Percentiles rank a stretch among this genome's conserved stretches.
These are phyloP conservation scores for Melanaphis sacchari DNA, from an alignment of 1,140 invertebrate species.

Conservation along the genomic window DNA sequence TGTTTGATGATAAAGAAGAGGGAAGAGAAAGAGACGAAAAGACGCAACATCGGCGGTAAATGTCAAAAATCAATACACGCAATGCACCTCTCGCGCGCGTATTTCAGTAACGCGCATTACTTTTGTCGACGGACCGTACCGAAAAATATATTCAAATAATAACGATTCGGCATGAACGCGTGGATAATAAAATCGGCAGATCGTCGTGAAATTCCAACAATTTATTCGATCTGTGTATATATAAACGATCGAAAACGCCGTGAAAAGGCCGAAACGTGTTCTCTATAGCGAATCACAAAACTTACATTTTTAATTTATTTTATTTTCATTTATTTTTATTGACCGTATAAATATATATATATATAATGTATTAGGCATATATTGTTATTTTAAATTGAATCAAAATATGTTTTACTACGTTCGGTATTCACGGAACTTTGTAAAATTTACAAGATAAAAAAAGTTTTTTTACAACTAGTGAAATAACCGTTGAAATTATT, in stretches of 20 bases:
- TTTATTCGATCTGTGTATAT: not conserved
- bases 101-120: not conserved
- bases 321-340: not conserved
- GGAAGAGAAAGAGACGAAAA: not conserved
- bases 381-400: not conserved
- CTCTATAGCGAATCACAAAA: not conserved
- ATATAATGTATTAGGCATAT: too few species aligned
- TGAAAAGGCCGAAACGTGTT: not conserved
- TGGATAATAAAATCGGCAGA: not conserved
- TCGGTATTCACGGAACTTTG: not conserved
- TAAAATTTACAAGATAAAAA: not conserved
- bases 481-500: not conserved
- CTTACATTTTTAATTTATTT: not conserved
- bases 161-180: not conserved
- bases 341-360: not conserved
- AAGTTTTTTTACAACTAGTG: not conserved
- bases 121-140: not conserved
- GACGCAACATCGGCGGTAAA: conserved; percentile 41
- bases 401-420: not conserved
- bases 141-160: not conserved
- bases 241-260: too few species aligned
- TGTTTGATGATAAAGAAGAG: not conserved
- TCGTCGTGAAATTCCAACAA: not conserved
- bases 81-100: not conserved
- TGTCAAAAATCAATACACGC: conserved; percentile 46